These are phyloP conservation scores for Hylaeus volcanicus DNA, from an alignment of 1,140 invertebrate species.

Conservation along the genomic window DNA sequence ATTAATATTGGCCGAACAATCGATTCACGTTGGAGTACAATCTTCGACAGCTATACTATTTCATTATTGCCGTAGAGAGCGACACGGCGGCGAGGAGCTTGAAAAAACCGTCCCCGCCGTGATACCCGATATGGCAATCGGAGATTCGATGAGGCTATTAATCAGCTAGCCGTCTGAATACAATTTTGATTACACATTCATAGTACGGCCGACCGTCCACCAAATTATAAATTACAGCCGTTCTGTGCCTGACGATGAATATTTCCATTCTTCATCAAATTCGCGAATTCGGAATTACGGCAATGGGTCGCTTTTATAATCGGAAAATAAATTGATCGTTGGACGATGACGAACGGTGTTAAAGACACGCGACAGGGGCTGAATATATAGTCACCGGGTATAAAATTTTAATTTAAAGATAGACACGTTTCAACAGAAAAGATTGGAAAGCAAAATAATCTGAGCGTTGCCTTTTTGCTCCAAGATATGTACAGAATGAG, in stretches of 20 bases:
- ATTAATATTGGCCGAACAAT: neutral
- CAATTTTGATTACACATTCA: slow-evolving; percentile 32
- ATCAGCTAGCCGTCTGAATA: slow-evolving; percentile 20
- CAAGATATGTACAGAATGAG: too few species aligned
- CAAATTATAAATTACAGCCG: slow-evolving; percentile 17
- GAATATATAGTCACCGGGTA: too few species aligned
- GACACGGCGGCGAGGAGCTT: neutral
- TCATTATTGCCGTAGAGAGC: neutral
- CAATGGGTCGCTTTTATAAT: neutral
- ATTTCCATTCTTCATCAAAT: neutral
- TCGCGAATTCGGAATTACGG: neutral
- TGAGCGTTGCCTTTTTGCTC: too few species aligned
- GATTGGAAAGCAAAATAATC: too few species aligned
- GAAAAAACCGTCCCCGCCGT: neutral
- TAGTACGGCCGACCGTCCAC: neutral
- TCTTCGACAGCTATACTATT: neutral
- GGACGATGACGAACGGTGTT: neutral
- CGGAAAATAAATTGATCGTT: neutral
- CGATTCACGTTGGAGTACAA: neutral
- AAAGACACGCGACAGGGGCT: too few species aligned
- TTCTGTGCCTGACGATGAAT: neutral
- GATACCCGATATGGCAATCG: neutral
- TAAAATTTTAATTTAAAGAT: too few species aligned
- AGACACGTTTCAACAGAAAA: too few species aligned
- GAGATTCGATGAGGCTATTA: slow-evolving; percentile 24